Base-by-base conservation (phyloP, 2,888 invertebrate genomes). In the Stenurella melanura region DNA sequence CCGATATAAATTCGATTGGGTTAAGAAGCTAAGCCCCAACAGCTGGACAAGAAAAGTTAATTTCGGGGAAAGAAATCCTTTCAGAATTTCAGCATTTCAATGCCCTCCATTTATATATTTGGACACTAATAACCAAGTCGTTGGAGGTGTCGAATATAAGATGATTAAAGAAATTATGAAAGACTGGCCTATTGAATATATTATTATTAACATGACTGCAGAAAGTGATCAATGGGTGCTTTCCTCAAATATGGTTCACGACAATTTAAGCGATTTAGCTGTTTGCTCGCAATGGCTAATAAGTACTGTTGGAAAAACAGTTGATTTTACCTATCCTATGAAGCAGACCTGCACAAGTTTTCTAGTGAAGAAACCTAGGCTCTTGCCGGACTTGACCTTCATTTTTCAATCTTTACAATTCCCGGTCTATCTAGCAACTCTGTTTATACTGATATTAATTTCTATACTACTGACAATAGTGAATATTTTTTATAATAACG, bases 361-460 rank as follows among this genome's bases (percentile, higher is more conserved):
- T 79, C 75, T 86, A 26, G 86, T 85, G 0, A 86, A 83, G n/a
- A 86, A 85, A 81, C 85, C 87, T 9, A 73, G 68, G 19, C 75
- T 83, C 10, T 67, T 85, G 18, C 84, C 85, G 4, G 73, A 79
- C 19, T 73, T 66, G 26, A 81, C 83, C 6, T 84, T 85, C 61
- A 74, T 87, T 0, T 85, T 85, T 71, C 84, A 86, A 74, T 78
- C 84, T 11, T 80, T 87, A 26, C 79, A 79, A 11, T 10, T 58
- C 0, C 15, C 26, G 2, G 67, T 75, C 15, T 76, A 77, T 50
- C 1, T 73, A 11, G 58, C 19, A 15, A 63, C 67, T 26, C 58
- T 76, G 17, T 0, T 73, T 4, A 57, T 64, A 4, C 64, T 69
- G 1, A 30, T 69, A 15, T 11, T 69, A 18, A 19, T 38, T 26